Conservation (phyloP, 2,113 vertebrate genomes). For the Neogale vison region DNA sequence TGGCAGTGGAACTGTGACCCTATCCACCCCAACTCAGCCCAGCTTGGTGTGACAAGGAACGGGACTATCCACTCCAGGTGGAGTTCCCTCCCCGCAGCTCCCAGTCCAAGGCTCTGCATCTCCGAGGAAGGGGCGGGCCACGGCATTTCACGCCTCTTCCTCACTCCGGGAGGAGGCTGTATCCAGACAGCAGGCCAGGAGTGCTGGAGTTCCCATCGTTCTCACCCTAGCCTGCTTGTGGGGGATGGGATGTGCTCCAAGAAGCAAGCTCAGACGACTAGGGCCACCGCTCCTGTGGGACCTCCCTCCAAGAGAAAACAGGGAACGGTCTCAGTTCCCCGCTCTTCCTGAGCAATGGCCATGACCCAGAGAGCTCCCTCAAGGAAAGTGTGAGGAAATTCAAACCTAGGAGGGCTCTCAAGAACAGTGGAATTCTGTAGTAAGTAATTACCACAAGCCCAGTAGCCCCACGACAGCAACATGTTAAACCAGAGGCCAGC, state of each 20-base stretch:
- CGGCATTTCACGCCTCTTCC: not conserved
- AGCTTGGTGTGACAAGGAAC: not conserved
- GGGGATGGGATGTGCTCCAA: not conserved
- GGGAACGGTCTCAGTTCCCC: no score
- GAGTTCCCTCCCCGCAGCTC: not conserved
- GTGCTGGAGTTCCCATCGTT: not conserved
- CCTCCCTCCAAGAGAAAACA: not conserved
- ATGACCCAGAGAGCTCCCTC: not conserved
- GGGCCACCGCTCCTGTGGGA: not conserved
- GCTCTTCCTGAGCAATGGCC: not conserved
- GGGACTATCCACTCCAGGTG: not conserved
- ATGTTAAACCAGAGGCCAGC: not conserved
- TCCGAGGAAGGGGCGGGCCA: not conserved
- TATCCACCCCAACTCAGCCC: not conserved
- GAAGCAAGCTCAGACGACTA: not conserved
- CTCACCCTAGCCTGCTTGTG: not conserved
- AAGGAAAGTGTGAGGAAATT: not conserved
- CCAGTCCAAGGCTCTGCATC: not conserved
- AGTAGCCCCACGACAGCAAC: not conserved
- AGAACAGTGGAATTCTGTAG: not conserved
- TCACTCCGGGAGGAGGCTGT: not conserved
- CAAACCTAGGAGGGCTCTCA: not conserved
- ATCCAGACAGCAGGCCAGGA: not conserved
- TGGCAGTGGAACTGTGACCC: not conserved
- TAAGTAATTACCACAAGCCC: not conserved